Evolutionary conservation across 2,113 vertebrate genomes (phyloP).

Genomic region (Pomatostomus ruficeps): DNA sequence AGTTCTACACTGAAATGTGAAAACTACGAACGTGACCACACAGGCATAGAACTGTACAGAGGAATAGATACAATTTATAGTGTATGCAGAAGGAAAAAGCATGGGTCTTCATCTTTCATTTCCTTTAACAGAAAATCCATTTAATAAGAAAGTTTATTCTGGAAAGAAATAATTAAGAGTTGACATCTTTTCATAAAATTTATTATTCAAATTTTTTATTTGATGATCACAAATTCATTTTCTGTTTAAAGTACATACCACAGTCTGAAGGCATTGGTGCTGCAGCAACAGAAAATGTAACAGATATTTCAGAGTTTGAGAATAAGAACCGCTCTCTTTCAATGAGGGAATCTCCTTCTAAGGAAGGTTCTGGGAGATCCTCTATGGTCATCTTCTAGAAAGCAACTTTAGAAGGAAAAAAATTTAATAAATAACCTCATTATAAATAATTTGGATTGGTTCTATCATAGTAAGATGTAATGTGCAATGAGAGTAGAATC

Average conservation of each 20-base stretch:
- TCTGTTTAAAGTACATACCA: conserved; percentile 72
- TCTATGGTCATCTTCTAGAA: conserved; percentile 83
- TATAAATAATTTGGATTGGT: background rate
- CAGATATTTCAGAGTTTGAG: conserved; percentile 65
- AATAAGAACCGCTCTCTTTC: conserved; percentile 72
- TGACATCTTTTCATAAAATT: background rate
- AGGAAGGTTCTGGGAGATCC: conserved; percentile 69
- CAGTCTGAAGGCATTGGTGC: conserved; percentile 94
- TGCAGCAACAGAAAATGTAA: conserved; percentile 89
- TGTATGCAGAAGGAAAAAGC: background rate
- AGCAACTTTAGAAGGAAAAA: conserved; percentile 35
- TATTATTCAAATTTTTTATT: background rate
- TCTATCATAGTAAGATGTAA: background rate
- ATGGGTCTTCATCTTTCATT: background rate
- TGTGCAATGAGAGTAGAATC: background rate
- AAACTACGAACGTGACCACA: background rate
- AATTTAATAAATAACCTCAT: background rate
- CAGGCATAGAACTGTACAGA: background rate
- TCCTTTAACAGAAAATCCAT: background rate
- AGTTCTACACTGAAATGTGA: background rate
- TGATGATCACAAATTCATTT: background rate
- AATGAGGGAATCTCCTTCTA: conserved; percentile 73
- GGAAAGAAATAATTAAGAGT: background rate
- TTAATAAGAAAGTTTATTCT: background rate
- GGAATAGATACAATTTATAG: background rate